phyloP scores from a whole-genome alignment of 1,140 invertebrate species.

The Aricia agestis region DNA sequence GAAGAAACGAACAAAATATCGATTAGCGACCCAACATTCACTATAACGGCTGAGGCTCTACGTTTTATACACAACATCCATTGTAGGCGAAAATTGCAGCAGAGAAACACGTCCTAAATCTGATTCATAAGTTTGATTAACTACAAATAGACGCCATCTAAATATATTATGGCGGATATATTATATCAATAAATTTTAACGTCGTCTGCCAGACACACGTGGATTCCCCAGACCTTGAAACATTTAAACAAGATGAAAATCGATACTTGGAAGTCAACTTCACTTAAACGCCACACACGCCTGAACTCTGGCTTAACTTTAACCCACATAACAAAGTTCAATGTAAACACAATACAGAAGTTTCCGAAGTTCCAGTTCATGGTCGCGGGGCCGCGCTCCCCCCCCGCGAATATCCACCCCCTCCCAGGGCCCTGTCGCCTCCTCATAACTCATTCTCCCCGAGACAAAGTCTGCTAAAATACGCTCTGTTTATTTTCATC shows the following conservation, averaged over 20 bases:
- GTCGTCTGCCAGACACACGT: slow-evolving; percentile 16
- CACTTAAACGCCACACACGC: slow-evolving; percentile 66
- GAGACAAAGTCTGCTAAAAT: slow-evolving; percentile 13
- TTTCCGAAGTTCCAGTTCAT: slow-evolving; percentile 71
- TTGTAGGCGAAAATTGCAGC: no score
- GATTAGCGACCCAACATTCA: no score
- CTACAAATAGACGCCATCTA: background rate
- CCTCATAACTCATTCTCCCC: slow-evolving; percentile 27
- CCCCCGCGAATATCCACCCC: slow-evolving; percentile 30
- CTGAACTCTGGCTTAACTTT: slow-evolving; percentile 73
- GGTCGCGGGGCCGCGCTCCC: slow-evolving; percentile 54
- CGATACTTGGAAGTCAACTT: slow-evolving; percentile 70
- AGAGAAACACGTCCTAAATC: background rate
- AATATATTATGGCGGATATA: no score
- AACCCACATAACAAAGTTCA: slow-evolving; percentile 76
- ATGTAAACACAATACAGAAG: slow-evolving; percentile 75
- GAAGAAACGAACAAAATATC: no score
- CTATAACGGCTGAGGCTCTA: no score
- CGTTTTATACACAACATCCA: no score
- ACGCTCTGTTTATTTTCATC: slow-evolving; percentile 6
- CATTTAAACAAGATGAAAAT: slow-evolving; percentile 71
- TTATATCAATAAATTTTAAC: background rate
- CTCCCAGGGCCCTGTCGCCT: slow-evolving; percentile 29
- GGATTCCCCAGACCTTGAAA: slow-evolving; percentile 54
- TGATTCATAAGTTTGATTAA: background rate